phyloP scores from a whole-genome alignment of 2,888 invertebrate genomes.

The Cataglyphis rosenhaueri region DNA sequence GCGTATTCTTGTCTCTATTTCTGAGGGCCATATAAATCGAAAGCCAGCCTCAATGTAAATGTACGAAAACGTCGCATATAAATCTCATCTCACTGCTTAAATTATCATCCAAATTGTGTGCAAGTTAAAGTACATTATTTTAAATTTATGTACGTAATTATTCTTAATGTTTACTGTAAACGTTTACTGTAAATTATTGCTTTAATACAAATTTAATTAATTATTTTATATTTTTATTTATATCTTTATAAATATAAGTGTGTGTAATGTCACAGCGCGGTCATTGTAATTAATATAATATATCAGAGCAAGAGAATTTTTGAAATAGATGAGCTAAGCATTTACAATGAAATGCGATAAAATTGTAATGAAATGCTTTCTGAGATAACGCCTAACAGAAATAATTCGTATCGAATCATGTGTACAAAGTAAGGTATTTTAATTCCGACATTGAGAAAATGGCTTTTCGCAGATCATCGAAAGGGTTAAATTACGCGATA shows the following conservation, averaged over 20 bases:
- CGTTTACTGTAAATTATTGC: not conserved
- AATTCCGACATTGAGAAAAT: slow-evolving; percentile 19
- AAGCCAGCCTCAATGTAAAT: slow-evolving; percentile 16
- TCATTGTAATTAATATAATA: not conserved
- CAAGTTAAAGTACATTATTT: not conserved
- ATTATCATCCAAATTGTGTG: not conserved
- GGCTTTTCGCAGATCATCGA: slow-evolving; percentile 12
- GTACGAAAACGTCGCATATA: slow-evolving; percentile 17
- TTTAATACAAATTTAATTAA: not conserved
- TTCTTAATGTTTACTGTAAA: not conserved
- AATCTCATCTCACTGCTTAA: slow-evolving; percentile 16
- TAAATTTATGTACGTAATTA: not conserved
- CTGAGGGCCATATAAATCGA: slow-evolving; percentile 14
- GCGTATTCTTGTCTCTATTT: slow-evolving; percentile 48
- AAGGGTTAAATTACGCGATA: slow-evolving; percentile 37
- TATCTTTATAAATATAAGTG: not conserved
- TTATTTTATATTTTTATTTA: not conserved
- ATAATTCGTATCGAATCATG: slow-evolving; percentile 6
- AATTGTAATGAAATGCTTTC: not conserved
- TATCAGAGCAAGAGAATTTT: not conserved
- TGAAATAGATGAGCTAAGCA: not conserved
- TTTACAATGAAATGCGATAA: not conserved
- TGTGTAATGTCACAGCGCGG: not conserved
- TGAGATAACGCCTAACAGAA: not conserved
- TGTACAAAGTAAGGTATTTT: not conserved